Conservation (phyloP, 2,797 vertebrate species). For the Peromyscus eremicus region DNA sequence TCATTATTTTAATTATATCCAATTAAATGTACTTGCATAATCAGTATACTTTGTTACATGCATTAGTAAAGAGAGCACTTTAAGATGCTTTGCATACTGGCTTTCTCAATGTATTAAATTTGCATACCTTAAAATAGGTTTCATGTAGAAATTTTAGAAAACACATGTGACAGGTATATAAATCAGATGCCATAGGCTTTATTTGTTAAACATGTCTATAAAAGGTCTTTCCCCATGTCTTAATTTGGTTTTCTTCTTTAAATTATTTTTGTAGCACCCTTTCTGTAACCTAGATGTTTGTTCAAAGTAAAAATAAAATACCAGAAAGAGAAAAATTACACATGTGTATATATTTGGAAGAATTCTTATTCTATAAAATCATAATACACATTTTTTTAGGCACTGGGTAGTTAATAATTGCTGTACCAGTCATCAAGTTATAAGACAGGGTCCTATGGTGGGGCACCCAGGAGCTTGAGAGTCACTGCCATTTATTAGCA, state of each 20-base stretch:
- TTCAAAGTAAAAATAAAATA: conserved; percentile 58
- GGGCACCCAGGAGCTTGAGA: background rate
- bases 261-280: conserved; percentile 60
- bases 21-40: conserved; percentile 84
- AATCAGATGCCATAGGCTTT: conserved; percentile 49
- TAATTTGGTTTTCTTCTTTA: conserved; percentile 67
- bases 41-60: conserved; percentile 81
- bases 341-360: conserved; percentile 36
- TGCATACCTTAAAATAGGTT: conserved; percentile 83
- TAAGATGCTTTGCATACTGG: conserved; percentile 77
- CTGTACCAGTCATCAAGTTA: background rate
- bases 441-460: background rate
- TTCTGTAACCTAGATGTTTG: conserved; percentile 44
- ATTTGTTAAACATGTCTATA: conserved; percentile 58
- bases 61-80: conserved; percentile 78
- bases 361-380: conserved; percentile 55
- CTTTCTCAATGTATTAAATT: conserved; percentile 79
- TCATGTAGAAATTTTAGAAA: conserved; percentile 72
- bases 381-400: conserved; percentile 1
- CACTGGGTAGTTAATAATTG: background rate
- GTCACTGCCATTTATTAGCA: background rate
- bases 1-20: conserved; percentile 84
- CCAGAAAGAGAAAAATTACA: conserved; percentile 19
- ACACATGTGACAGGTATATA: conserved; percentile 68
- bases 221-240: conserved; percentile 54